Evolutionary conservation across 2,113 vertebrate species (phyloP), one percentile per base, ranked within the genome.

Genomic region (Chionomys nivalis): DNA sequence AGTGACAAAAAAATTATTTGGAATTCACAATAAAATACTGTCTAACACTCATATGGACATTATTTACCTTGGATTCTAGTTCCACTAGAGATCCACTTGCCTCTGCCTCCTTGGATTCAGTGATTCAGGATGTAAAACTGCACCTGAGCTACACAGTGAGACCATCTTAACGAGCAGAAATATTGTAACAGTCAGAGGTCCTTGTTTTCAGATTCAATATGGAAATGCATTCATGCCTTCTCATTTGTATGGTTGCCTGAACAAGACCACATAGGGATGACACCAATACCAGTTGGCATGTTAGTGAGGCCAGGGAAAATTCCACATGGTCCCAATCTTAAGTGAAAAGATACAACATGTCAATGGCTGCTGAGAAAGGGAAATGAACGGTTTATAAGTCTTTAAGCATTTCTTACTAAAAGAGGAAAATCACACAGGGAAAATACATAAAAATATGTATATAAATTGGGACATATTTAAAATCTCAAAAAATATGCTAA

Each of bases 331-430:
- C 5, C 6, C 13, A 70, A 17, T 14, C 68, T 36, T 36, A 70
- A 36, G 33, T 17, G 5, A 70, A 17, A 16, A 36, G 33, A 70
- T 70, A 16, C 68, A 70, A 33, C 14, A 70, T 2, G 3, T 70
- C 16, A 70, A 70, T 36, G 33, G 68, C 68, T 70, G 14, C 13
- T 36, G 68, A 70, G 14, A 70, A 33, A 36, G 70, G 28, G 82
- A 94, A 88, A 89, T 77, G 75, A 65, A 52, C 86, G 7, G 13
- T 55, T 94, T 83, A 68, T 4, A 87, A 33, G 49, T 52, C 1
- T 72, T 82, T 75, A 75, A 86, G 16, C 87, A 92, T 90, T 79
- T 70, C 85, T 85, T 96, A 79, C 17, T 7, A 82, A 93, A 79
- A 82, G 24, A 42, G 26, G 44, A 17, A 81, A 79, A 47, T 6